Evolutionary conservation across 2,797 vertebrate species (phyloP).

Genomic region (Rhinella marina): DNA sequence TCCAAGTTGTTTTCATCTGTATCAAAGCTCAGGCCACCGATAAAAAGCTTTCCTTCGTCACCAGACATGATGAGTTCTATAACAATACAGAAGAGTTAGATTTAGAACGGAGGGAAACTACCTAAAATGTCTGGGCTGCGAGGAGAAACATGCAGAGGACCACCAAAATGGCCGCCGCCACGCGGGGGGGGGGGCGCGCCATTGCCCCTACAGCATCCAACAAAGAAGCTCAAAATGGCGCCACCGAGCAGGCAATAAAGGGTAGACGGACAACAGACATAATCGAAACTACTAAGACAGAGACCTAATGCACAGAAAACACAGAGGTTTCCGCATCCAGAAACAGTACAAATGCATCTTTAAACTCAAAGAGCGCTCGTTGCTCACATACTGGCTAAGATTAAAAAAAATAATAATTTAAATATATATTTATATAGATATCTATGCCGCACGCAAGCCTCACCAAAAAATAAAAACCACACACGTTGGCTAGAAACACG

Average conservation of each 20-base stretch:
- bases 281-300: no score
- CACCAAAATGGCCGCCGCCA: not conserved
- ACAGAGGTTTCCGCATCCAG: no score
- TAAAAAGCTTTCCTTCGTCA: constrained; percentile 85
- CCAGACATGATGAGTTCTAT: constrained; percentile 40
- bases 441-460: no score
- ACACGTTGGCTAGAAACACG: not conserved
- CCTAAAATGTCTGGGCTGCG: not conserved
- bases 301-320: no score
- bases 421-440: no score
- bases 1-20: constrained; percentile 81
- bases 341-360: no score
- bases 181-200: rapidly evolving
- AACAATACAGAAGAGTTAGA: not conserved
- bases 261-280: no score
- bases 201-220: not conserved
- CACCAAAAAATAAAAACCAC: no score
- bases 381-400: no score
- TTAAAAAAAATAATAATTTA: no score
- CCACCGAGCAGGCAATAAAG: no score
- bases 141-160: not conserved
- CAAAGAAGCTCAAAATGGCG: not conserved
- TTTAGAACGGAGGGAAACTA: not conserved
- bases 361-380: no score
- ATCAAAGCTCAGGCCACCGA: constrained; percentile 85